Base-by-base conservation (phyloP, 2,888 invertebrate genomes). In the Tipula unca region DNA sequence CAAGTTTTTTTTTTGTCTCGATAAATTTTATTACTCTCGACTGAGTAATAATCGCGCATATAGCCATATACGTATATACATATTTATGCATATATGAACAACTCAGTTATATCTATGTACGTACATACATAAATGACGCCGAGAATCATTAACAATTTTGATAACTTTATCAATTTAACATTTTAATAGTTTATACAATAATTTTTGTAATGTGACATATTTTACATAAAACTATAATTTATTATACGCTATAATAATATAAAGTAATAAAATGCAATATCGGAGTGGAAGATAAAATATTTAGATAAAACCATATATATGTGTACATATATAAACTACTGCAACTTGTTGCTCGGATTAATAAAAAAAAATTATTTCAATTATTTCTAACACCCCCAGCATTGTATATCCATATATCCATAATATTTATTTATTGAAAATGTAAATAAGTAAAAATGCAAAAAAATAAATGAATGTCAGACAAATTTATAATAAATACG, bases 371-470 rank as follows among this genome's bases (percentile, higher is more conserved):
- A 69, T 69, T 69, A 69, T 69, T 69, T 69, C 69, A 69, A 69
- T 69, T 69, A 69, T 69, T 69, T 69, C 69, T 69, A 69, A 69
- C 69, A 69, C 69, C 69, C 69, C 69, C 69, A 69, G 69, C 25
- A 69, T 48, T 48, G n/a, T 48, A n/a, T 48, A 10, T 10, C n/a
- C n/a, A n/a, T n/a, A n/a, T n/a, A 39, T 39, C 3, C 3, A 35
- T 42, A 42, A 0, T 17, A 6, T 32, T 17, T 25, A 25, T 25
- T 17, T 69, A 25, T 25, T 69, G 25, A 2, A 25, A 69, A 69
- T 69, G 25, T 10, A 69, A 48, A 48, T 69, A 69, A 69, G 8
- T 20, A 2, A 39, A 39, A 39, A 32, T 32, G 6, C 32, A 32
- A 32, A 32, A 4, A 32, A 32, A 32, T 6, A 32, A 39, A 10